These are phyloP conservation scores for Leuciscus idus DNA, from an alignment of 2,113 vertebrate species.

Conservation along the genomic window DNA sequence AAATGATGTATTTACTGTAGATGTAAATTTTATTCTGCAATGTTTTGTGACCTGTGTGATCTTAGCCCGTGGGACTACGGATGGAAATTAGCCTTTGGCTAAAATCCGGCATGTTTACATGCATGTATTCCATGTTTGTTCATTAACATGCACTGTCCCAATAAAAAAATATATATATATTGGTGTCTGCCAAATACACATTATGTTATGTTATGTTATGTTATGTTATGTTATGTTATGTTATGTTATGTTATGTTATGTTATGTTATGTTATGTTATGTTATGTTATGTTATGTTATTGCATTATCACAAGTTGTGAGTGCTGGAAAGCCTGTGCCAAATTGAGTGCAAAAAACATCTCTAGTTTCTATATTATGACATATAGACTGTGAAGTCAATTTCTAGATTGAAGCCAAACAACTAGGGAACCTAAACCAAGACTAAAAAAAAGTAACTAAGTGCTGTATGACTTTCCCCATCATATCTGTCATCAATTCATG, in stretches of 20 bases:
- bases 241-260: too few relatives aligned
- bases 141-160: too few relatives aligned
- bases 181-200: not conserved
- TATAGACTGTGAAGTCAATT: not conserved
- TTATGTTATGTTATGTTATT: not conserved
- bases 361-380: slow-evolving; percentile 4
- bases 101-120: too few relatives aligned
- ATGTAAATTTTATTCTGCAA: too few relatives aligned
- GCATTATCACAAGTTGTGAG: not conserved
- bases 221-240: too few relatives aligned
- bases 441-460: not conserved
- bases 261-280: not conserved
- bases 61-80: too few relatives aligned
- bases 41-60: too few relatives aligned
- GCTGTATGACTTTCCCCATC: slow-evolving; percentile 5
- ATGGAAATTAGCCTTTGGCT: too few relatives aligned
- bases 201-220: not conserved
- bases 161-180: not conserved
- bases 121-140: too few relatives aligned
- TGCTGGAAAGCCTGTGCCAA: too few relatives aligned
- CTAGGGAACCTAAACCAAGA: not conserved
- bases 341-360: not conserved
- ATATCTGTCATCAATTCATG: not conserved
- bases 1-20: too few relatives aligned
- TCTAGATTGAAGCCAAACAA: not conserved